Conservation (phyloP, 53 echinoderm and acorn worm species). For the Glandiceps talaboti region DNA sequence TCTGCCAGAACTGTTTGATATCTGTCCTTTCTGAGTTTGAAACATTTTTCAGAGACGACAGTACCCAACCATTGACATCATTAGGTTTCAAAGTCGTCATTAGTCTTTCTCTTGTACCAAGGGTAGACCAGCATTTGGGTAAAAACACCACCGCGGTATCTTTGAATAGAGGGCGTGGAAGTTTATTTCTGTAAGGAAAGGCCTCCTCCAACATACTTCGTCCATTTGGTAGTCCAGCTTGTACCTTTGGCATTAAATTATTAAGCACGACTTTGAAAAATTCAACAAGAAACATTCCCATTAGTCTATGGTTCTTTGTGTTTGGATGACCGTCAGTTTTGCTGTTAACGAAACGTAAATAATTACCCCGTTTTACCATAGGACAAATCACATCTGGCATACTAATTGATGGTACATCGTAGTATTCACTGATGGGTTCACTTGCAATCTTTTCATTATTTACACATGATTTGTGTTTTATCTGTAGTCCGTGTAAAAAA, state of each 20-base stretch:
- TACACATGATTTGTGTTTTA: not conserved
- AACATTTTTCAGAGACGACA: not conserved
- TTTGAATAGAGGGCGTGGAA: not conserved
- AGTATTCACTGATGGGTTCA: not conserved
- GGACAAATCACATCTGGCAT: not conserved
- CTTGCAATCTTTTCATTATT: not conserved
- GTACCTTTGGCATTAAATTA: not conserved
- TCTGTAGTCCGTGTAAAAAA: not conserved
- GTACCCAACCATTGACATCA: not conserved
- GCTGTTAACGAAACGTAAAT: not conserved
- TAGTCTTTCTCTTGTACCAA: not conserved
- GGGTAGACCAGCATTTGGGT: not conserved
- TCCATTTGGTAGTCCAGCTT: not conserved
- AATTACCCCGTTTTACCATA: not conserved
- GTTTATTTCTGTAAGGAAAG: too few species aligned
- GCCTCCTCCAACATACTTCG: not conserved
- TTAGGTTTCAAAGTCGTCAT: not conserved
- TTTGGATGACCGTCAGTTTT: not conserved
- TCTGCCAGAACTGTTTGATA: not conserved
- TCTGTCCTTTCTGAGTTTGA: not conserved
- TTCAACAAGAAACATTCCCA: not conserved
- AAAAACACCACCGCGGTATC: not conserved
- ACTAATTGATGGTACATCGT: not conserved
- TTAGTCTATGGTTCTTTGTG: not conserved
- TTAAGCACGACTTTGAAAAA: not conserved